These are phyloP conservation scores for Lasioglossum calceatum DNA, from an alignment of 2,888 invertebrate genomes.

Conservation along the genomic window DNA sequence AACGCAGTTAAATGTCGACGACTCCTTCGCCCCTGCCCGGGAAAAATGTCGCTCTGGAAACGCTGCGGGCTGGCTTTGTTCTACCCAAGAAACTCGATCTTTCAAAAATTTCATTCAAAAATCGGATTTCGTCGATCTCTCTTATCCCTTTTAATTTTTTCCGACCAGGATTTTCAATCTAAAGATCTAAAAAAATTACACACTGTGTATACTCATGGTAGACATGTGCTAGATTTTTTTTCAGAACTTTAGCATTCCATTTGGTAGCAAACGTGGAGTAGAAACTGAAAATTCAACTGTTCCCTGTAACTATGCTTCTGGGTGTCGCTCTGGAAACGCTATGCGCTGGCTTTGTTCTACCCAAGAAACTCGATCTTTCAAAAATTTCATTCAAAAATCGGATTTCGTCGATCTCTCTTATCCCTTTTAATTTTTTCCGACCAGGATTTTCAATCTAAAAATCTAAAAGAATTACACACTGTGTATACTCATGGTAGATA, in stretches of 20 bases:
- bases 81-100: background rate
- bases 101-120: background rate
- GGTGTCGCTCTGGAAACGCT: background rate
- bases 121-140: background rate
- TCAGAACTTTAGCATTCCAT: background rate
- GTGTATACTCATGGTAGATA: background rate
- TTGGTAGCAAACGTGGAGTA: too few relatives aligned
- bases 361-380: background rate
- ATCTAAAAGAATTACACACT: background rate
- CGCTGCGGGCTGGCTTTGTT: background rate
- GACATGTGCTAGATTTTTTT: background rate
- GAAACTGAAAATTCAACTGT: too few relatives aligned
- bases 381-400: background rate
- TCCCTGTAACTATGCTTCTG: too few relatives aligned
- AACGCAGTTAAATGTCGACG: conserved; percentile 60
- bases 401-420: too few relatives aligned
- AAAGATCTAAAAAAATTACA: background rate
- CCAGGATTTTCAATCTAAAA: background rate
- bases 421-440: too few relatives aligned
- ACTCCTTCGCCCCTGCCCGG: background rate
- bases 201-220: background rate
- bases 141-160: background rate
- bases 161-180: background rate
- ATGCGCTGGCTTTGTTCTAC: background rate
- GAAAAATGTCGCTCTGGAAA: background rate